A percentile compares a stretch with the other conserved stretches of the same genome.
These are phyloP conservation scores for Scrobipalpa costella DNA, from an alignment of 2,888 invertebrate genomes.

Conservation along the genomic window DNA sequence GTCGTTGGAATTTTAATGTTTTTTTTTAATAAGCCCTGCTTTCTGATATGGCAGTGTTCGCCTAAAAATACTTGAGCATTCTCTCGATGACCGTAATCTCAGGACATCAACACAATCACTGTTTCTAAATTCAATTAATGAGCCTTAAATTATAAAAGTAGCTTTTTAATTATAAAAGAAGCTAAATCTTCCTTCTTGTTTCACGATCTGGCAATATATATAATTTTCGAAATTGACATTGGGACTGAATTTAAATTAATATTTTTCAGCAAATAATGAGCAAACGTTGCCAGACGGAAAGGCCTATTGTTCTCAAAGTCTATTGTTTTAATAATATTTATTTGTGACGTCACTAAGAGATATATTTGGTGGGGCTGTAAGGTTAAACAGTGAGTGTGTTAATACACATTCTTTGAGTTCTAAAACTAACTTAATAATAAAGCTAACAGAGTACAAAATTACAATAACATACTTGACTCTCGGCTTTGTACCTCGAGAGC, in stretches of 20 bases:
- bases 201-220: too few relatives aligned
- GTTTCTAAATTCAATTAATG: slow-evolving; percentile 49
- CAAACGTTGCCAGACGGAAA: not conserved
- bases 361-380: slow-evolving; percentile 73
- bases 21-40: slow-evolving; percentile 45
- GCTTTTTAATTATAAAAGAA: not conserved
- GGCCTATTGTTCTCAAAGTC: slow-evolving; percentile 2
- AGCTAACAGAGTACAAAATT: slow-evolving; percentile 72
- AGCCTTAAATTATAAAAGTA: slow-evolving; percentile 24
- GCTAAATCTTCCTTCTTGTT: not conserved
- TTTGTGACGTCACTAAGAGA: slow-evolving; percentile 54
- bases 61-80: slow-evolving; percentile 79
- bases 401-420: slow-evolving; percentile 66
- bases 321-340: slow-evolving; percentile 4
- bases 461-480: slow-evolving; percentile 40
- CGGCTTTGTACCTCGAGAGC: slow-evolving; percentile 22
- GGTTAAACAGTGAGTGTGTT: slow-evolving; percentile 79
- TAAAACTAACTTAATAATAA: slow-evolving; percentile 58
- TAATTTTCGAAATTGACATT: too few relatives aligned
- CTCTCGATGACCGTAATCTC: slow-evolving; percentile 63
- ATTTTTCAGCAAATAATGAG: not conserved
- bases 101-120: slow-evolving; percentile 80
- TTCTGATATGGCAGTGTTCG: slow-evolving; percentile 68
- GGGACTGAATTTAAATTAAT: slow-evolving; percentile 27
- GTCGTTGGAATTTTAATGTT: slow-evolving; percentile 32